A percentile compares a stretch with the other conserved stretches of the same genome.
Conservation (phyloP, 2,888 invertebrate species). For the Pterobdella sp. region DNA sequence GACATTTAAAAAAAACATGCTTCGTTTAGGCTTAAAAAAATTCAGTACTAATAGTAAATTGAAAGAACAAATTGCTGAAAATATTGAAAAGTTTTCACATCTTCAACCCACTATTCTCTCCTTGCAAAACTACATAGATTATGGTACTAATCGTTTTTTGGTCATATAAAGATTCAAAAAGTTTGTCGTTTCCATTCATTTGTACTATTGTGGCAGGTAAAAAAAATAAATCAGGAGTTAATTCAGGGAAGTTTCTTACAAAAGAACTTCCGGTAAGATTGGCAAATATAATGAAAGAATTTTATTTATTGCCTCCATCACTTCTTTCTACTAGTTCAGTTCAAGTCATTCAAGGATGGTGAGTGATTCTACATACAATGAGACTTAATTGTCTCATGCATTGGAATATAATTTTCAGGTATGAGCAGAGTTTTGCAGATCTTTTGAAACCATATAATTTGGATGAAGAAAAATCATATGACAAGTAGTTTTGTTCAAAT, state of each 20-base stretch:
- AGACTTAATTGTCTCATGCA: not conserved
- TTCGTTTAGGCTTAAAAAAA: no score
- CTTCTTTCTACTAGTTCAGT: slow-evolving; percentile 87
- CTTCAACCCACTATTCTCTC: slow-evolving; percentile 31
- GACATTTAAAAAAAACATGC: no score
- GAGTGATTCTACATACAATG: slow-evolving; percentile 32
- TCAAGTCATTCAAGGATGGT: slow-evolving; percentile 68
- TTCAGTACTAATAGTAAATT: no score
- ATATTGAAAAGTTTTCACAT: slow-evolving; percentile 31
- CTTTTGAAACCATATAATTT: slow-evolving; percentile 77
- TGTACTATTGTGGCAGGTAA: not conserved
- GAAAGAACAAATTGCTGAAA: slow-evolving; percentile 25
- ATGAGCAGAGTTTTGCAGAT: slow-evolving; percentile 86
- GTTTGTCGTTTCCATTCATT: not conserved
- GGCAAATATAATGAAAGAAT: slow-evolving; percentile 99
- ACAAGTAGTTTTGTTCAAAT: slow-evolving; percentile 29
- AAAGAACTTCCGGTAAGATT: slow-evolving; percentile 92
- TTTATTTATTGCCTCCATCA: slow-evolving; percentile 84
- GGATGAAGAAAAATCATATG: slow-evolving; percentile 41
- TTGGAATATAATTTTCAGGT: slow-evolving; percentile 52
- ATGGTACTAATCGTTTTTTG: slow-evolving; percentile 28
- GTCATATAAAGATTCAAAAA: not conserved
- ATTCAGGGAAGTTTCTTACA: slow-evolving; percentile 73
- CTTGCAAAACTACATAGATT: slow-evolving; percentile 32
- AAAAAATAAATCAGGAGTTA: slow-evolving; percentile 14